These are phyloP conservation scores for Capitella teleta DNA, from an alignment of 1,140 invertebrate genomes.

Conservation along the genomic window DNA sequence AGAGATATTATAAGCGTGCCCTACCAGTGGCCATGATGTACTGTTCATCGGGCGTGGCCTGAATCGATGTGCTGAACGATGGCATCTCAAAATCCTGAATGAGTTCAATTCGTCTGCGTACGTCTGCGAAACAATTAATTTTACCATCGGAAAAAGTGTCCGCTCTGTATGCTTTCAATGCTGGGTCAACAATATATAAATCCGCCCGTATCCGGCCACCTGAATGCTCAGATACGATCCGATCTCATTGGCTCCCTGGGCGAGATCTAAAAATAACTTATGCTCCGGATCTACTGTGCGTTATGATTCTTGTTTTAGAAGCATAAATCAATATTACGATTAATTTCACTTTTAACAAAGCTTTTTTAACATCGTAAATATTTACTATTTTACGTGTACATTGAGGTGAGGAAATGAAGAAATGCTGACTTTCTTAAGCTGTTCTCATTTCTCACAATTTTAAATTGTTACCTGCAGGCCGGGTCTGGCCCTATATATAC, in stretches of 20 bases:
- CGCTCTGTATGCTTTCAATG: no score
- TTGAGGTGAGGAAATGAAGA: no score
- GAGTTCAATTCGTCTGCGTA: constrained; percentile 80
- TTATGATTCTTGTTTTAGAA: background rate
- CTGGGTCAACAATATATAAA: background rate
- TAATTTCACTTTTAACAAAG: no score
- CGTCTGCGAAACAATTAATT: constrained; percentile 45
- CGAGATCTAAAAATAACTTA: background rate
- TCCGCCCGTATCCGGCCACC: background rate
- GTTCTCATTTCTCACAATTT: no score
- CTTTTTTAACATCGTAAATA: no score
- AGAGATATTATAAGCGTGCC: constrained; percentile 4
- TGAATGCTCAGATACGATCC: background rate
- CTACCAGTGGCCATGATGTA: constrained; percentile 72
- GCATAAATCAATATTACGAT: no score
- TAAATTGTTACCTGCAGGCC: no score
- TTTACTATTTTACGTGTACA: no score
- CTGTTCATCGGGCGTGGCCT: constrained; percentile 80
- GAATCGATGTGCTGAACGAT: constrained; percentile 71
- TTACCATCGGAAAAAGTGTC: background rate
- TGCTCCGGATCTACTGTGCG: background rate
- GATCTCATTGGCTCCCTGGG: background rate
- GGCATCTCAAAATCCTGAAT: constrained; percentile 99
- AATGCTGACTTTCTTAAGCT: no score
- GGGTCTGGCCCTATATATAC: no score